Conservation (phyloP, 2,797 vertebrate species). For the Lates japonicus region DNA sequence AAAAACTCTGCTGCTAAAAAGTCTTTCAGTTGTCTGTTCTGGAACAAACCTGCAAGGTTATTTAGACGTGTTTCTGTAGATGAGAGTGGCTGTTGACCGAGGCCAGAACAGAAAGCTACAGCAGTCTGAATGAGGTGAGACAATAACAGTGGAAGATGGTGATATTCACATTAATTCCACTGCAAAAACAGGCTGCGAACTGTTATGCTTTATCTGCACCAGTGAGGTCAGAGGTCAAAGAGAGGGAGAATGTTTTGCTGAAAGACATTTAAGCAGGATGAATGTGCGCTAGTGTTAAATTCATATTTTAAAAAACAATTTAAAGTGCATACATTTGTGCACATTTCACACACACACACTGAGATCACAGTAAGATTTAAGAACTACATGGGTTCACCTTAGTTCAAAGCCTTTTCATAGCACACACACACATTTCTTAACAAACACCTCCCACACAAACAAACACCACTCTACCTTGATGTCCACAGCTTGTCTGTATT, state of each 20-base stretch:
- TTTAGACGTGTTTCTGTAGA: background rate
- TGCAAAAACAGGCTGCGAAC: too few relatives aligned
- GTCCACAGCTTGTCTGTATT: slow-evolving; percentile 9
- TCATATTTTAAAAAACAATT: slow-evolving; percentile 3
- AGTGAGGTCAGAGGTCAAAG: slow-evolving; percentile 6
- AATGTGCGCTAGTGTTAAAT: background rate
- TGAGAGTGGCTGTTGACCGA: background rate
- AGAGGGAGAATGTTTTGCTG: background rate
- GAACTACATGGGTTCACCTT: background rate
- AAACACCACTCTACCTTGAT: background rate
- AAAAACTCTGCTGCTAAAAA: too few relatives aligned
- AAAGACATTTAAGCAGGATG: background rate
- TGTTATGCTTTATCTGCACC: background rate
- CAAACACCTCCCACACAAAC: slow-evolving; percentile 5
- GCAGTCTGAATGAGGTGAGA: background rate
- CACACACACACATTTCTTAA: background rate
- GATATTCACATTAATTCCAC: background rate
- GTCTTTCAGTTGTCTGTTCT: too few relatives aligned
- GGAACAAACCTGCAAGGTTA: background rate
- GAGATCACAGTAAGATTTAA: too few relatives aligned
- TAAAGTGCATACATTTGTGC: too few relatives aligned
- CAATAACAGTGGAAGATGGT: background rate
- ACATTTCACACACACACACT: too few relatives aligned
- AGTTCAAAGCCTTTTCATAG: background rate
- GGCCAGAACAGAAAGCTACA: background rate